Base-by-base conservation (phyloP, 64 coral and sea anemone species). In the Exaiptasia diaphana region DNA sequence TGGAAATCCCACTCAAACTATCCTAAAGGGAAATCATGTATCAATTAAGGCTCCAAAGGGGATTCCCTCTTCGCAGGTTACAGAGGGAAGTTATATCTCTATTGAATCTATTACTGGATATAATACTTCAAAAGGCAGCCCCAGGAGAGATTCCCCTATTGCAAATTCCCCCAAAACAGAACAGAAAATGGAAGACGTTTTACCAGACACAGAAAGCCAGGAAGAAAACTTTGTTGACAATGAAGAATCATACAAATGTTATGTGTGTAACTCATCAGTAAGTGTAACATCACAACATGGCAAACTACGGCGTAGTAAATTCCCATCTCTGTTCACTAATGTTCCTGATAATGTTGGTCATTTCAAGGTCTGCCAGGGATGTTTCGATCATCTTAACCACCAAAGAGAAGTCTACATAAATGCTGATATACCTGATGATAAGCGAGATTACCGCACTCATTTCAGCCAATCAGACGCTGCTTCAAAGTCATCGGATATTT, bases 301-400 rank as follows among this genome's bases (percentile, higher is more conserved):
- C 2, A 88, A 81, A 45, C 41, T 94, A 18, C 71, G 85, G n/a
- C 42, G 79, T 11, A 78, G 60, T 28, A 94, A 94, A 49, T 94
- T 89, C 34, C 80, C 73, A 11, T 81, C 53, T 42, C 57, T 94
- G 5, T 94, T 94, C 21, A 76, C 71, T 27, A 38, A 73, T 58
- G 33, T 77, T 39, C 67, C 62, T 0, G 64, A 88, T 32, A 58
- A 70, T 33, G 64, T 84, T 71, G 91, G 87, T 44, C 53, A 64
- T 23, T 56, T 82, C 52, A 95, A 74, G 71, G 91, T 89, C 1
- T 95, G 91, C 43, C 46, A 63, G 11, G 65, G 53, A n/a, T 95
- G 91, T 33, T 95, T 70, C 48, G 73, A 83, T 33, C 75, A 80
- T 33, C 80, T 95, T 9, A 89, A 71, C 45, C 72, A 75, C 3